Evolutionary conservation across 2,888 invertebrate species (phyloP).

Genomic region (Fissipunctia ypsillon): DNA sequence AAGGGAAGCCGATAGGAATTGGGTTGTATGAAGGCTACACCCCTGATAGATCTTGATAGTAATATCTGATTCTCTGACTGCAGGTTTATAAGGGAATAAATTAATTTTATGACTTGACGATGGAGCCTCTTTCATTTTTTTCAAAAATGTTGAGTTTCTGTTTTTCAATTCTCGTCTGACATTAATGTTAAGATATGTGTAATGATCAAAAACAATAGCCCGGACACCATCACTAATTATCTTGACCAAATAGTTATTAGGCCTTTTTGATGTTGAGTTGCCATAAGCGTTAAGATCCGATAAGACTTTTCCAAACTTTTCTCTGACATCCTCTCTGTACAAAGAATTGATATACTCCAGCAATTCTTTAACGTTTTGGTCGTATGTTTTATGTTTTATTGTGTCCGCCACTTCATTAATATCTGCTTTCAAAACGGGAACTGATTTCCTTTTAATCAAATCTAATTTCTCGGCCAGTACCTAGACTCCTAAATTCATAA

Average conservation of each 20-base stretch:
- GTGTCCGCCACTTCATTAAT: conserved; percentile 54
- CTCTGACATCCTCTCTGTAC: conserved; percentile 54
- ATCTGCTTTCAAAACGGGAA: conserved; percentile 56
- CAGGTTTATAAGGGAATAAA: neutral
- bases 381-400: conserved; percentile 57
- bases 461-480: conserved; percentile 69
- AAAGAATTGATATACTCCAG: conserved; percentile 73
- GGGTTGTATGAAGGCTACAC: too few species aligned
- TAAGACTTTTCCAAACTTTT: neutral
- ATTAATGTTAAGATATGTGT: conserved; percentile 1
- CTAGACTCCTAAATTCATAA: conserved; percentile 59
- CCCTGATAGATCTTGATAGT: neutral
- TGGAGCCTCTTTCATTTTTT: neutral
- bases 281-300: neutral
- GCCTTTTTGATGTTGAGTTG: neutral
- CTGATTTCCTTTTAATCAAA: conserved; percentile 58
- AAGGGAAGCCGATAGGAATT: too few species aligned
- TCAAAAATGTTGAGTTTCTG: neutral
- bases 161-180: neutral
- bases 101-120: neutral
- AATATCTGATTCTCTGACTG: neutral
- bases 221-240: neutral
- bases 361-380: conserved; percentile 52
- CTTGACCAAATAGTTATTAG: neutral
- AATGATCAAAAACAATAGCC: neutral